A percentile compares a stretch with the other conserved stretches of the same genome.
Conservation (phyloP, 2,113 vertebrate genomes). For the Calypte anna region DNA sequence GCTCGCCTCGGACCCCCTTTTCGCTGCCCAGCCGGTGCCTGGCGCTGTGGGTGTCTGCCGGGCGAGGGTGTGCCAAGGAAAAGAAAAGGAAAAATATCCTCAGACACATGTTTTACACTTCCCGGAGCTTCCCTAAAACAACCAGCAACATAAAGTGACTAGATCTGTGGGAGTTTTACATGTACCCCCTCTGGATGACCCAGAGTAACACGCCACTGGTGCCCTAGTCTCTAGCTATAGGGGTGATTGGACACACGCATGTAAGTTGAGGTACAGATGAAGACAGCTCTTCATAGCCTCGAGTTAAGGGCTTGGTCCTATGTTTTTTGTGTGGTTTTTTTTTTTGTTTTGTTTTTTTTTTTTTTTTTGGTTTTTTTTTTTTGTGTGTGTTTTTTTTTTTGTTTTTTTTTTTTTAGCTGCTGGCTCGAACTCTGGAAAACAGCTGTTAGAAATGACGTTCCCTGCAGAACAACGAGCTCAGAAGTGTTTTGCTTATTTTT, state of each 20-base stretch:
- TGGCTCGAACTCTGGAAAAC: background rate
- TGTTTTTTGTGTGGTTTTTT: background rate
- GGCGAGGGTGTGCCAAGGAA: background rate
- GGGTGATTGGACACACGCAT: fast-evolving
- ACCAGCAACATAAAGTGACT: background rate
- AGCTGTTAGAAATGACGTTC: background rate
- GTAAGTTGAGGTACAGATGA: fast-evolving
- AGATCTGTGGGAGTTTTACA: background rate
- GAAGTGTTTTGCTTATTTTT: background rate
- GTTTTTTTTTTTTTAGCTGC: background rate
- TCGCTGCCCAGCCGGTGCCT: background rate
- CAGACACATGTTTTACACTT: too few species aligned
- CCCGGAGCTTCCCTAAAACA: background rate
- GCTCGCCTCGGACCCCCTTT: too few species aligned
- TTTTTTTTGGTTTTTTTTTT: background rate
- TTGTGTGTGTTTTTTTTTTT: background rate
- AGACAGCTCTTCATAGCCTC: background rate
- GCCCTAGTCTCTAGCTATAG: background rate
- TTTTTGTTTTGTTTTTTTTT: too few species aligned
- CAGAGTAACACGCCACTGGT: background rate
- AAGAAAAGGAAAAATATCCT: background rate
- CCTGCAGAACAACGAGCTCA: background rate
- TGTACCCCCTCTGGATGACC: fast-evolving
- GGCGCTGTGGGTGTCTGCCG: background rate
- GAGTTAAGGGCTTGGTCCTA: background rate